Evolutionary conservation across 2,888 invertebrate genomes (phyloP), one percentile per base, ranked within the genome.

Genomic region (Chromoteleia sp.): DNA sequence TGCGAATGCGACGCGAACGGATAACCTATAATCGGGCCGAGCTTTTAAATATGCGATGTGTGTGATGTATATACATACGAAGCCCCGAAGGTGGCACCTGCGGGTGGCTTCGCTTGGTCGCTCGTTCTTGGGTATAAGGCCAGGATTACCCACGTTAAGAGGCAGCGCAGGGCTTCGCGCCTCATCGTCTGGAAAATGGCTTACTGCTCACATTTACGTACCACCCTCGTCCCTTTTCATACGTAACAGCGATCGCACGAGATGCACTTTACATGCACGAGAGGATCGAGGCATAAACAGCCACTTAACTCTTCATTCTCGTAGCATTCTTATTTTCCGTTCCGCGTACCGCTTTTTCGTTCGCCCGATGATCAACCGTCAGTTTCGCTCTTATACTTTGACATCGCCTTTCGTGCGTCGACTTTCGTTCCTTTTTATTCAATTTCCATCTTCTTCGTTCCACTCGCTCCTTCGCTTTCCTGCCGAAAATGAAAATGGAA

Each of bases 141-240:
- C 88, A 87, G 91, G 91, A 91, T 91, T 91, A 91, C 88, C 85
- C 84, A 80, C 84, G 87, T 88, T 87, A 89, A 89, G 90, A 91
- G 89, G 88, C 89, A 87, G 87, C 86, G 86, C 87, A 85, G 89
- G 91, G 90, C 90, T 91, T 91, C 91, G 90, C 90, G 91, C 90
- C 89, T 91, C 91, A 92, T 92, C 91, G 91, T 92, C 91, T 91
- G 91, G 91, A 92, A 92, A 92, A 92, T 91, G 90, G 91, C 91
- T 91, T 91, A 91, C 91, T 87, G 91, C 90, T 91, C 90, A 89
- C 89, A 91, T 89, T 89, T 88, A 88, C 90, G 85, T 86, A 85
- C 86, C 87, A 84, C 83, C 84, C 87, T 82, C 74, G 67, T 73
- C 84, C 78, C 82, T 71, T 82, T 71, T 59, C 68, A 59, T 74